phyloP scores from a whole-genome alignment of 1,140 invertebrate species.

The Cydia strobilella region DNA sequence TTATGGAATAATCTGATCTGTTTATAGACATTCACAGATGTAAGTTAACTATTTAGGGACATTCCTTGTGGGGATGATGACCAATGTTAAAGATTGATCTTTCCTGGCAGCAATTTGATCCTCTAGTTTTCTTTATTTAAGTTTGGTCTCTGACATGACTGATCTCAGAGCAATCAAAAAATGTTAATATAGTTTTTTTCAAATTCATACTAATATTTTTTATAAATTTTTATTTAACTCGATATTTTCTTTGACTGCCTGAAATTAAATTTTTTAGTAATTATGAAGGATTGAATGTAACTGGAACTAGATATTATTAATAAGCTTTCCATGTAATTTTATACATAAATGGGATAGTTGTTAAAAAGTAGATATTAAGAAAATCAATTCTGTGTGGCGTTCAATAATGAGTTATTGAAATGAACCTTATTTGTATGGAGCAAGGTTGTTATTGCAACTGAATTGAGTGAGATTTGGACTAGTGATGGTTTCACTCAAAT shows the following conservation, averaged over 20 bases:
- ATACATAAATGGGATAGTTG: constrained; percentile 30
- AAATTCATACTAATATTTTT: background rate
- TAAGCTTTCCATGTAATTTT: constrained; percentile 28
- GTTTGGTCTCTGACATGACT: constrained; percentile 8
- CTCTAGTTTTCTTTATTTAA: constrained; percentile 21
- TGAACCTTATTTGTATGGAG: background rate
- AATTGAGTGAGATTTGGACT: constrained; percentile 18
- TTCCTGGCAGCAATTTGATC: background rate
- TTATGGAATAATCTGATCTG: constrained; percentile 36
- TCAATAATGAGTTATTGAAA: constrained; percentile 18
- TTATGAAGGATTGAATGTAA: constrained; percentile 17
- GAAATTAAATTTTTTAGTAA: background rate
- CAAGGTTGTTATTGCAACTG: constrained; percentile 27
- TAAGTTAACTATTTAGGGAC: background rate
- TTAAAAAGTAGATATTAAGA: constrained; percentile 13
- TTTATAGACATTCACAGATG: constrained; percentile 5
- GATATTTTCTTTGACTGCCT: constrained; percentile 5
- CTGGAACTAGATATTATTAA: constrained; percentile 17
- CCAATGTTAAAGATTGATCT: constrained; percentile 7
- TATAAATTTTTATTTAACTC: background rate
- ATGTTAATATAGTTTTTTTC: background rate
- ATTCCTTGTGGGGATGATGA: constrained; percentile 14
- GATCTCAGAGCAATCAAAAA: constrained; percentile 14
- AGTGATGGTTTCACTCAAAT: constrained; percentile 4
- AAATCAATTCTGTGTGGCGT: background rate